A percentile compares a stretch with the other conserved stretches of the same genome.
Evolutionary conservation across 2,797 vertebrate genomes (phyloP).

Genomic region (Synaphobranchus kaupii): DNA sequence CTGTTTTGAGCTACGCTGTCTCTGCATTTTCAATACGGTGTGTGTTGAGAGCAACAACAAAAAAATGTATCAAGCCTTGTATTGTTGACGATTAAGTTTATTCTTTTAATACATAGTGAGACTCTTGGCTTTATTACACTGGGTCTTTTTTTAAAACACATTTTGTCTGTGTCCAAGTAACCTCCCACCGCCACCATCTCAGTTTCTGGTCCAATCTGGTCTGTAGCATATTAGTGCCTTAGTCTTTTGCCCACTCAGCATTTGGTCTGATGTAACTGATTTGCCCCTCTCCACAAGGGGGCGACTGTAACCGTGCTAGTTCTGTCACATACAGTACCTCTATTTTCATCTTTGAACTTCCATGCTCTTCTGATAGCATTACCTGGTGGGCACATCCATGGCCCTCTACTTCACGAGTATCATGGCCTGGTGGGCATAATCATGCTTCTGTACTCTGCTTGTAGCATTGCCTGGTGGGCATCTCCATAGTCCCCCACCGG

Average conservation of each 20-base stretch:
- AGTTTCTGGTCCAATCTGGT: neutral
- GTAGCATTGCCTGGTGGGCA: neutral
- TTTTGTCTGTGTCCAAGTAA: neutral
- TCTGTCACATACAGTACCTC: neutral
- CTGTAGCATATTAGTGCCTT: slow-evolving; percentile 39
- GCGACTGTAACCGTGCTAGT: neutral
- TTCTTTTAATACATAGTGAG: neutral
- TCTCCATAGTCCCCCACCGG: neutral
- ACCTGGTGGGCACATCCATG: neutral
- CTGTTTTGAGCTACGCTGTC: neutral
- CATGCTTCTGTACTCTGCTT: neutral
- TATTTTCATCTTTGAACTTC: neutral
- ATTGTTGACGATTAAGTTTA: neutral
- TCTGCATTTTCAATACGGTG: slow-evolving; percentile 3
- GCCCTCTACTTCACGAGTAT: neutral
- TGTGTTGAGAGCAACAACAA: neutral
- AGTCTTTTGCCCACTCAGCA: slow-evolving; percentile 46
- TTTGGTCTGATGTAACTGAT: slow-evolving; percentile 8
- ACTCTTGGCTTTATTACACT: slow-evolving; percentile 30
- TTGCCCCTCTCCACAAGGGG: neutral
- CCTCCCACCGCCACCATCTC: neutral
- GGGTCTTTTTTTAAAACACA: slow-evolving; percentile 17
- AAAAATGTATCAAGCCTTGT: neutral
- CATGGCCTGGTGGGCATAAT: neutral
- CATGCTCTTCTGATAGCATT: slow-evolving; percentile 16